Base-by-base conservation (phyloP, 2,113 vertebrate genomes). In the Polypterus senegalus region DNA sequence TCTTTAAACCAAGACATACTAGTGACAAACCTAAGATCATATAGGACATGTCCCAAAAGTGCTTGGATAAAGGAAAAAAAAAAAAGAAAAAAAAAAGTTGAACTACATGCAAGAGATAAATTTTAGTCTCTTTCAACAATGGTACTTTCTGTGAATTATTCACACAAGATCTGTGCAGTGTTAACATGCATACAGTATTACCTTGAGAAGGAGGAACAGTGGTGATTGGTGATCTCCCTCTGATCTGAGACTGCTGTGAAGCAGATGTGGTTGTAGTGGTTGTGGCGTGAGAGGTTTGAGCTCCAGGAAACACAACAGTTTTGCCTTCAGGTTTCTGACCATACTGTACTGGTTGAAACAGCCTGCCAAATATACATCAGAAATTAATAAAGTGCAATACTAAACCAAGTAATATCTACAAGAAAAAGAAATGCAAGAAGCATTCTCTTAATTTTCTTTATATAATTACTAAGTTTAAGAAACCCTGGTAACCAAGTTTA, bases 301-400 rank as follows among this genome's bases (percentile, higher is more conserved):
- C 70, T 60, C 77, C 83, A 43, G 88, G 77, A 58, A 93, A 77
- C 52, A 81, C 62, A 0, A 91, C 84, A 3, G 89, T 86, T 48
- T 87, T 83, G 11, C 92, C 93, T 70, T 96, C 93, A 4, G 93
- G 90, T 66, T 94, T 95, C 58, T 91, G 92, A 46, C 92, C 92
- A 0, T 93, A 96, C 65, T 87, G 92, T 67, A 96, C 91, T 0
- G 92, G 85, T 65, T 92, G 91, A 68, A 96, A 94, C 76, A 96
- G 79, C 73, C 93, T 96, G 68, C 63, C 59, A 8, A 9, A 60
- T 49, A 27, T 46, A 54, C 54, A 62, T 6, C 10, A 4, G 46
- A 59, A 59, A n/a, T 10, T 49, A 67, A 62, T 9, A 62, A 44
- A 10, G 47, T 3, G 43, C 11, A 60, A 46, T 46, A 47, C 3